phyloP scores from a whole-genome alignment of 1,140 invertebrate species.

The Calycopis cecrops region DNA sequence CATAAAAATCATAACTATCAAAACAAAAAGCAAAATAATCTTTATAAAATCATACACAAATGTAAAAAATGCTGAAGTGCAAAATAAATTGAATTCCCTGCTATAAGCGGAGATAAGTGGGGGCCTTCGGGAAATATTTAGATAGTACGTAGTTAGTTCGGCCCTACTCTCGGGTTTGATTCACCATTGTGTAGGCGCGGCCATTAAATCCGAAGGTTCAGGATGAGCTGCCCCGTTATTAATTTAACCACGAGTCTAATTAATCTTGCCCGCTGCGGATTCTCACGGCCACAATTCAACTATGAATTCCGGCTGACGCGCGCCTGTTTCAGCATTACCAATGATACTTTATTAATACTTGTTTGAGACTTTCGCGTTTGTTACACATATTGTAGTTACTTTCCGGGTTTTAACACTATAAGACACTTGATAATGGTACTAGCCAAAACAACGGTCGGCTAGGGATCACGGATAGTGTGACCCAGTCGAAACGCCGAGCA shows the following conservation, averaged over 20 bases:
- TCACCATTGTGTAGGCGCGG: slow-evolving; percentile 20
- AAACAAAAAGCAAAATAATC: too few species aligned
- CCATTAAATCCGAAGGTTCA: not conserved
- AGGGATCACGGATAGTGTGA: too few species aligned
- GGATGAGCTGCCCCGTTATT: slow-evolving; percentile 36
- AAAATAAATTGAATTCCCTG: slow-evolving; percentile 7
- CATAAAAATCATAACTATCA: too few species aligned
- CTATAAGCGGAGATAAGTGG: not conserved
- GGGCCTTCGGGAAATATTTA: slow-evolving; percentile 1
- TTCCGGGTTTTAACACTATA: too few species aligned
- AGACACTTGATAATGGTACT: too few species aligned
- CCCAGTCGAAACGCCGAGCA: too few species aligned
- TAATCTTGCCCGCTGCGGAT: slow-evolving; percentile 57
- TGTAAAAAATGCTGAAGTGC: not conserved
- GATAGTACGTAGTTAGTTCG: not conserved
- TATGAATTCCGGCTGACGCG: slow-evolving; percentile 42
- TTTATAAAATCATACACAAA: not conserved
- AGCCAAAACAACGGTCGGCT: too few species aligned
- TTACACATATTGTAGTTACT: too few species aligned
- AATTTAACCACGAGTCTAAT: slow-evolving; percentile 61
- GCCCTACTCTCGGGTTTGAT: slow-evolving; percentile 11
- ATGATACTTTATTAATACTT: too few species aligned
- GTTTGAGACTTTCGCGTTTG: too few species aligned
- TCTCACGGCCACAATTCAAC: slow-evolving; percentile 39
- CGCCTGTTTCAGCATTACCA: too few species aligned